Percentiles rank a stretch among this genome's conserved stretches.
phyloP scores from a whole-genome alignment of 2,797 vertebrate species.

The Micrastur ruficollis region DNA sequence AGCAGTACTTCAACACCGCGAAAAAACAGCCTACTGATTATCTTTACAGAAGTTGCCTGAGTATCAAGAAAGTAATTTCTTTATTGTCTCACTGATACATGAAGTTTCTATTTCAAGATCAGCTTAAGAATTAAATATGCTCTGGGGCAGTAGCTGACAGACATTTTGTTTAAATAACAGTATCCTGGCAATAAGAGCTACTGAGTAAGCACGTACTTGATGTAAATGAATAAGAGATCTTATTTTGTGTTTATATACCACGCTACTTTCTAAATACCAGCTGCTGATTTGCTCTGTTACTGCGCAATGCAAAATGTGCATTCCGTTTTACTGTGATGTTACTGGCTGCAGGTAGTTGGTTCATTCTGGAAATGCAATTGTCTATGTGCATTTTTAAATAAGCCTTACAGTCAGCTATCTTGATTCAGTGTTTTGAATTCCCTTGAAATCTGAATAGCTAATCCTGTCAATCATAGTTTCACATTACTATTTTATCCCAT shows the following conservation, averaged over 20 bases:
- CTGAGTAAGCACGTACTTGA: neutral
- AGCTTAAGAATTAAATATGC: neutral
- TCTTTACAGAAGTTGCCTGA: neutral
- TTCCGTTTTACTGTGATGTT: neutral
- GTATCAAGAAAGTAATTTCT: neutral
- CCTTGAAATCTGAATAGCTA: neutral
- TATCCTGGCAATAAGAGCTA: neutral
- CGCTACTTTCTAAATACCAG: neutral
- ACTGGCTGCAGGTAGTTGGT: neutral
- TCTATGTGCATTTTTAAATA: neutral
- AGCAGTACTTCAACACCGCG: neutral
- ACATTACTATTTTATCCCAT: neutral
- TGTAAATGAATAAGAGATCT: neutral
- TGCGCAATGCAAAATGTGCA: neutral
- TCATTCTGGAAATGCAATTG: neutral
- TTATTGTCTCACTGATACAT: neutral
- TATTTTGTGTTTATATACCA: neutral
- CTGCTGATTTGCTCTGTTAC: neutral
- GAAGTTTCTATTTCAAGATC: neutral
- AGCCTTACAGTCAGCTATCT: neutral
- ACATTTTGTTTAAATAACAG: neutral
- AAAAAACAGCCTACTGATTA: neutral
- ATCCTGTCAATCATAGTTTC: neutral
- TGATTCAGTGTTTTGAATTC: neutral
- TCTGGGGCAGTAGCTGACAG: neutral